These are phyloP conservation scores for Eupsilia transversa DNA, from an alignment of 2,888 invertebrate species.

Conservation along the genomic window DNA sequence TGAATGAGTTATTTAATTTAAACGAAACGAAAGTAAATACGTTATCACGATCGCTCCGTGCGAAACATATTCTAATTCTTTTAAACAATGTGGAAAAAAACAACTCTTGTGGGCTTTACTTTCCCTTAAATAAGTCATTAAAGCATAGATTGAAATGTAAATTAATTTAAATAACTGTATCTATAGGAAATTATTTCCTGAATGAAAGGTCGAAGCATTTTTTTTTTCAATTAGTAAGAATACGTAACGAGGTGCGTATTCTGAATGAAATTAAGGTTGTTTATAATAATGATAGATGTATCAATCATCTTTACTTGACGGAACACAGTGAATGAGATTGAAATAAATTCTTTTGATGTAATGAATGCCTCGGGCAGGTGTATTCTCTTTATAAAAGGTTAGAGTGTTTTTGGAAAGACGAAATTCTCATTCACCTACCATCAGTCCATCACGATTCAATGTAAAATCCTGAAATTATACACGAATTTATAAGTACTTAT, in stretches of 20 bases:
- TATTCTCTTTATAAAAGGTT: conserved; percentile 34
- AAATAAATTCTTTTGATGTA: conserved; percentile 53
- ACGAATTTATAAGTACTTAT: background rate
- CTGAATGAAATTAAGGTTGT: conserved; percentile 35
- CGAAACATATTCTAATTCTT: conserved; percentile 69
- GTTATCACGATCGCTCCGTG: conserved; percentile 70
- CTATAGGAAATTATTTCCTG: conserved; percentile 8
- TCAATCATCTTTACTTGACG: conserved; percentile 56
- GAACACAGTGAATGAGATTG: conserved; percentile 50
- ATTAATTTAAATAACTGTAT: conserved; percentile 15
- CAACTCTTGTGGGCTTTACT: conserved; percentile 63
- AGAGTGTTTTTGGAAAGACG: background rate
- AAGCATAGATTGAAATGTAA: conserved; percentile 15
- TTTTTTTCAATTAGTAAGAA: conserved; percentile 24
- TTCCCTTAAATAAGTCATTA: conserved; percentile 66
- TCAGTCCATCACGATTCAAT: background rate
- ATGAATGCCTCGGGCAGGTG: conserved; percentile 41
- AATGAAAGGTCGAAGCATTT: conserved; percentile 13
- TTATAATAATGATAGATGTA: conserved; percentile 42
- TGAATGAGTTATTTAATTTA: conserved; percentile 78
- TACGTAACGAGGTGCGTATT: conserved; percentile 24
- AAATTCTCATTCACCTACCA: background rate
- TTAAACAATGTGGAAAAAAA: conserved; percentile 73
- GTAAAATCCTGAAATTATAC: background rate
- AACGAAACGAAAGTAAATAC: conserved; percentile 74